phyloP scores from a whole-genome alignment of 2,888 invertebrate species.

The Ophonus ardosiacus region DNA sequence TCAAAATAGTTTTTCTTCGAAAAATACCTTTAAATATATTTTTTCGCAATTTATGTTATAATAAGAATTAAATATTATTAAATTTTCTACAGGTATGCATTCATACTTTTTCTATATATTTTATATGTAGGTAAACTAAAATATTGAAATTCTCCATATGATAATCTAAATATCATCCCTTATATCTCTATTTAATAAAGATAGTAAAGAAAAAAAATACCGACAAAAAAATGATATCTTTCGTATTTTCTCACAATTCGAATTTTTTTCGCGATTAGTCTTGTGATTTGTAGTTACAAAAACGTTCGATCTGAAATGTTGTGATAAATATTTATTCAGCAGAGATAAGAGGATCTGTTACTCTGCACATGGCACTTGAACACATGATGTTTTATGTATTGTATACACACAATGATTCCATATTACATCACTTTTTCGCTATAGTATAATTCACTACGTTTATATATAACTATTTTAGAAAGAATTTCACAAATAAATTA shows the following conservation, averaged over 20 bases:
- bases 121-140: too few species aligned
- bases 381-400: background rate
- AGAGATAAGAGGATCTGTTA: slow-evolving; percentile 1
- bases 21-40: too few species aligned
- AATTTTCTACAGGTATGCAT: too few species aligned
- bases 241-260: background rate
- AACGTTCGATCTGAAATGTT: slow-evolving; percentile 16
- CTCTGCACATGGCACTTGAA: background rate
- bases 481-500: too few species aligned
- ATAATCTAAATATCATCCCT: too few species aligned
- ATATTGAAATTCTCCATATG: too few species aligned
- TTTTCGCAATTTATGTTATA: too few species aligned
- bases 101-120: too few species aligned
- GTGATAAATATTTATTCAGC: slow-evolving; percentile 9
- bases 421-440: background rate
- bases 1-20: too few species aligned
- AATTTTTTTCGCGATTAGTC: slow-evolving; percentile 7
- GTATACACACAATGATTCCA: background rate
- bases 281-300: slow-evolving; percentile 4
- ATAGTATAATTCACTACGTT: background rate
- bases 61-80: too few species aligned
- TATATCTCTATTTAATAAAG: too few species aligned
- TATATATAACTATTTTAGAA: background rate
- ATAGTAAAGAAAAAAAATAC: background rate
- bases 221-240: background rate